Percentiles rank a stretch among this genome's conserved stretches.
Evolutionary conservation across 2,797 vertebrate species (phyloP).

Genomic region (Falco berigora): DNA sequence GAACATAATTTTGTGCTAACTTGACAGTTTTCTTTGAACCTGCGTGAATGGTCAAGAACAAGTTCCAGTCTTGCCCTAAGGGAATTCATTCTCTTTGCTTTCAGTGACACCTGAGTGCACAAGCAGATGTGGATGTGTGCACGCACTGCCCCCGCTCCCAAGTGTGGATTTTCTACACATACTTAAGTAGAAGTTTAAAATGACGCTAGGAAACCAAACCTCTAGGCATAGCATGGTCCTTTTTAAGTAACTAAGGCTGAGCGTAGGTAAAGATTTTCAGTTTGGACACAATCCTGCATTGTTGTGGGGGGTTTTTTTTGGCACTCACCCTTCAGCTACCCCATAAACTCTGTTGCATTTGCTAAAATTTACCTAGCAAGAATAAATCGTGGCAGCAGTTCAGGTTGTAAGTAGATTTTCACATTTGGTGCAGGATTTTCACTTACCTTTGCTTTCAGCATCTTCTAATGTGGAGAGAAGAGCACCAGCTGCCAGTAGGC

Average conservation of each 20-base stretch:
- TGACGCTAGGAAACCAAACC: not conserved
- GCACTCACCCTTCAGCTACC: not conserved
- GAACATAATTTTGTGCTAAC: not conserved
- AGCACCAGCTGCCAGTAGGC: not conserved
- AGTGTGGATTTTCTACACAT: accelerated
- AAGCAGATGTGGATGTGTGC: accelerated
- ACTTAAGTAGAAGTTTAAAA: not conserved
- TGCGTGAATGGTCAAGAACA: not conserved
- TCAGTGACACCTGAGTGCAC: not conserved
- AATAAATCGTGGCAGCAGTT: not conserved
- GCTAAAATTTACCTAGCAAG: not conserved
- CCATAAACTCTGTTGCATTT: not conserved
- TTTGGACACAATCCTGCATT: not conserved
- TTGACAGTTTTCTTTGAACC: not conserved
- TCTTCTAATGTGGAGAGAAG: accelerated
- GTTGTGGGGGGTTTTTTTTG: no score
- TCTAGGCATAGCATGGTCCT: not conserved
- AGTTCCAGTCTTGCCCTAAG: not conserved
- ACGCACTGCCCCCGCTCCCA: accelerated
- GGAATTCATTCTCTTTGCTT: not conserved
- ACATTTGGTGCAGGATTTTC: not conserved
- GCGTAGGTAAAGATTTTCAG: not conserved
- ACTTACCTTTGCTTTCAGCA: not conserved
- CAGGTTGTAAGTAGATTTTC: not conserved
- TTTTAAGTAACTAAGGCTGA: not conserved